Evolutionary conservation across 2,888 invertebrate species (phyloP), one percentile per base, ranked within the genome.

Genomic region (Agriopis leucophaearia): DNA sequence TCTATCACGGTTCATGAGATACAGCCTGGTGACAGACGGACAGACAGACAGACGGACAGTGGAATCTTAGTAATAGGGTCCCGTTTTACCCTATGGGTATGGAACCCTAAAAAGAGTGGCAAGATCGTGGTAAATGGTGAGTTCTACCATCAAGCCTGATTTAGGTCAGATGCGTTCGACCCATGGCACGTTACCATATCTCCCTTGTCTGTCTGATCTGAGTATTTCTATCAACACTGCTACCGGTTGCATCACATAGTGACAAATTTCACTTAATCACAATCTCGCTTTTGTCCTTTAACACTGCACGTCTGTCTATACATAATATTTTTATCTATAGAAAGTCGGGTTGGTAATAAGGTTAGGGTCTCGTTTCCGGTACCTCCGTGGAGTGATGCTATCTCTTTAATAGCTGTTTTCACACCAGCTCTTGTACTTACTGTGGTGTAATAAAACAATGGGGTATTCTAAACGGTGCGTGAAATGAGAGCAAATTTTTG

Each of bases 321-420:
- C 79, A 81, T 87, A 82, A 87, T 80, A 79, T 66, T 80, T 78
- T 83, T 88, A 88, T 88, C 86, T 83, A 73, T 86, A 82, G 90
- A 91, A 91, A 91, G 90, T 81, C 64, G 51, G 55, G 62, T 68
- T 40, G 12, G 57, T 62, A 66, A 52, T 69, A 63, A 76, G 77
- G 78, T 82, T 82, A 78, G 82, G 80, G 79, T 80, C 76, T 73
- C 61, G 66, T 58, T 72, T 73, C 60, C 60, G 64, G 66, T 52
- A 57, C 55, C 38, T 45, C 58, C 9, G 50, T 40, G 65, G 15
- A 47, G 52, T 16, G 75, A 75, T 75, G 54, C 9, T 58, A 74
- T 75, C 75, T 45, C 59, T 66, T 65, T 75, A 75, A 75, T 72
- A 62, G 69, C 60, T 62, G 70, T 74, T 75, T 72, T 75, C 75